phyloP scores from a whole-genome alignment of 2,888 invertebrate genomes.

The Danaus chrysippus region DNA sequence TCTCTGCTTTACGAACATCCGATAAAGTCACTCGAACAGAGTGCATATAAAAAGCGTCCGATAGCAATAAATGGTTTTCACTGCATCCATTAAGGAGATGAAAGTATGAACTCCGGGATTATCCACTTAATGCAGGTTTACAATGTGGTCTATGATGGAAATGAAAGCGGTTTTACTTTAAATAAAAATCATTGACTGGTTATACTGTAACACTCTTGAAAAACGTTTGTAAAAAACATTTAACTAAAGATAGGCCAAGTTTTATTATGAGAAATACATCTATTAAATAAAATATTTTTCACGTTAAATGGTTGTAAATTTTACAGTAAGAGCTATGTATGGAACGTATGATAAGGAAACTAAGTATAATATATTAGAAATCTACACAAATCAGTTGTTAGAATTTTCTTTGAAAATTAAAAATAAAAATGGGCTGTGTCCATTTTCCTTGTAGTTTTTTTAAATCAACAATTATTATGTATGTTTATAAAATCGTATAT shows the following conservation, averaged over 20 bases:
- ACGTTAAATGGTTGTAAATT: too few species aligned
- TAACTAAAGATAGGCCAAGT: too few species aligned
- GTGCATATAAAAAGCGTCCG: constrained; percentile 53
- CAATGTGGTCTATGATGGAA: constrained; percentile 16
- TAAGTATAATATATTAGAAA: too few species aligned
- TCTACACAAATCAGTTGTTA: too few species aligned
- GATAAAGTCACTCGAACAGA: constrained; percentile 45
- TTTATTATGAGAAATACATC: too few species aligned
- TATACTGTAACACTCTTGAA: neutral
- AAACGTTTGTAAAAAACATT: neutral
- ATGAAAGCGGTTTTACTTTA: constrained; percentile 13
- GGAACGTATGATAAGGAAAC: too few species aligned
- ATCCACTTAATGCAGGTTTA: constrained; percentile 62
- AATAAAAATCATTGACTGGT: neutral
- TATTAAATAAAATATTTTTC: too few species aligned
- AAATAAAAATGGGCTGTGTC: too few species aligned
- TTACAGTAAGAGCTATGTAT: too few species aligned
- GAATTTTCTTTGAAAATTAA: too few species aligned
- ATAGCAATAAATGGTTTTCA: constrained; percentile 61
- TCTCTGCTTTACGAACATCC: constrained; percentile 30
- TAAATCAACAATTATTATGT: neutral
- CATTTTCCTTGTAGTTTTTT: neutral
- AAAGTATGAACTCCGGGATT: constrained; percentile 69
- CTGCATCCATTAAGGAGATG: constrained; percentile 72
- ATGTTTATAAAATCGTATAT: constrained; percentile 12